Evolutionary conservation across 2,888 invertebrate genomes (phyloP), one percentile per base, ranked within the genome.

Genomic region (Noctua fimbriata): DNA sequence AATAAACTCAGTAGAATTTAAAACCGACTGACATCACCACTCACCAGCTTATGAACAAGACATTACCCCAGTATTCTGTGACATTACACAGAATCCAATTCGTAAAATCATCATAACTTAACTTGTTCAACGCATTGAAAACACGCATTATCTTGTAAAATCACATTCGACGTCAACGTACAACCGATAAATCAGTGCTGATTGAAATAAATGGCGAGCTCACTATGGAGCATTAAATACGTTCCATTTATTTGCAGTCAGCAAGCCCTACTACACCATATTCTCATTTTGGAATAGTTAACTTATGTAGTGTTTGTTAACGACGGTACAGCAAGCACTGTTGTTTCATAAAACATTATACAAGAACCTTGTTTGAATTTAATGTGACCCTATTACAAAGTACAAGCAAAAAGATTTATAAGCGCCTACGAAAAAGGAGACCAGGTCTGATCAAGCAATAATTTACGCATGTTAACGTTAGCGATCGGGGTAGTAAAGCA

Each of bases 141-240:
- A 90, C 91, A 89, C 85, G 66, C 63, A 89, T 90, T 86, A 91
- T 91, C 92, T 91, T 90, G 92, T 92, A 92, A 93, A 92, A 91
- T 92, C 91, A 90, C 87, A 90, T 88, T 84, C 84, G 87, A 85
- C 87, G 81, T 87, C 88, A 82, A 84, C 89, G 90, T 89, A 91
- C 84, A 85, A 91, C 90, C 90, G 87, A 91, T 93, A 91, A 91
- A 90, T 92, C 91, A 90, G 85, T 88, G 82, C 85, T 89, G 90
- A 94, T 93, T 92, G 90, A 92, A 93, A 94, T 92, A 91, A 93
- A 94, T 91, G 89, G 91, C 88, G 79, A 85, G 86, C 90, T 91
- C 90, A 91, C 90, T 91, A 92, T 89, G 85, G 89, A 89, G 79
- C 86, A 90, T 90, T 90, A 84, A 90, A 91, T 92, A 90, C 90